A percentile compares a stretch with the other conserved stretches of the same genome.
Evolutionary conservation across 1,140 invertebrate genomes (phyloP).

Genomic region (Aphaenogaster rudis): DNA sequence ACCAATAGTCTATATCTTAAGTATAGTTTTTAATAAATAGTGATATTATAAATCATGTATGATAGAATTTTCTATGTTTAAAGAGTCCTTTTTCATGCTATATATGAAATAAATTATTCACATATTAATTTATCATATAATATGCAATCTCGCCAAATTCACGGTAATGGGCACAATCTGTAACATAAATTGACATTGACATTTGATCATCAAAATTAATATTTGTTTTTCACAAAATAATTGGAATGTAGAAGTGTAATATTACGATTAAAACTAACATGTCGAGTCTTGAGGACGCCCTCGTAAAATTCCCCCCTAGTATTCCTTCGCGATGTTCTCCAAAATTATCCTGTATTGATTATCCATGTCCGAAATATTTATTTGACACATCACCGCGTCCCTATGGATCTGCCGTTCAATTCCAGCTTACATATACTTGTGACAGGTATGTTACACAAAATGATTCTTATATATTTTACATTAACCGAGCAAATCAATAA

Average conservation of each 20-base stretch:
- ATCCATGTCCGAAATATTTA: constrained; percentile 36
- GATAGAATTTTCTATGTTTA: not conserved
- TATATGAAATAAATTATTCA: constrained; percentile 1
- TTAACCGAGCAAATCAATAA: not conserved
- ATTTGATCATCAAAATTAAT: constrained; percentile 44
- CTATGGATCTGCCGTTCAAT: constrained; percentile 66
- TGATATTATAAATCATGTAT: not conserved
- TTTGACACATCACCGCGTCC: constrained; percentile 35
- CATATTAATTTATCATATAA: constrained; percentile 17
- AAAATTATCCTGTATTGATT: constrained; percentile 16
- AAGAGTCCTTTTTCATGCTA: not conserved
- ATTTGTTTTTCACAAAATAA: not conserved
- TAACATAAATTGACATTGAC: constrained; percentile 1
- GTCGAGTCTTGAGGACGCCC: constrained; percentile 28
- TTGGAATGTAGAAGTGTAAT: not conserved
- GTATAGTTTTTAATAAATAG: constrained; percentile 16
- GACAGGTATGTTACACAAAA: constrained; percentile 69
- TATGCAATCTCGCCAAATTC: constrained; percentile 23
- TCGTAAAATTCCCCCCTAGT: constrained; percentile 50
- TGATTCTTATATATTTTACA: constrained; percentile 13
- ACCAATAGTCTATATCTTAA: not conserved
- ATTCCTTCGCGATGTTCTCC: constrained; percentile 61
- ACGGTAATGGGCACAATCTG: not conserved
- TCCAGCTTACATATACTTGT: constrained; percentile 73
- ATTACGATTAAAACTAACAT: constrained; percentile 25